These are phyloP conservation scores for Reinhardtius hippoglossoides DNA, from an alignment of 2,113 vertebrate genomes.

Conservation along the genomic window DNA sequence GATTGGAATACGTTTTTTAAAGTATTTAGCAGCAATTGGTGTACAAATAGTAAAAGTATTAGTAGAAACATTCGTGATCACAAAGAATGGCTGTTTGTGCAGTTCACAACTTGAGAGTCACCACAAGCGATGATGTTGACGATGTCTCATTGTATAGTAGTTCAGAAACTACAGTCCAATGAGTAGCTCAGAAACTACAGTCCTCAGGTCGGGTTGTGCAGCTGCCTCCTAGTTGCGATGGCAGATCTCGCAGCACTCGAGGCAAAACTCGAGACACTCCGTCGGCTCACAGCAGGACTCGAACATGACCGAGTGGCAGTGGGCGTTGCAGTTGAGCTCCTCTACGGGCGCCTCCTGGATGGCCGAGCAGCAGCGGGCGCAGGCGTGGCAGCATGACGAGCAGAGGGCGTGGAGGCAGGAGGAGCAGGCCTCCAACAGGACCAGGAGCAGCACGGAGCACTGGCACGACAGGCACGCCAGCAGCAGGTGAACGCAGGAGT, in stretches of 20 bases:
- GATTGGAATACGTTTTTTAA: background rate
- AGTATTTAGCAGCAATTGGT: background rate
- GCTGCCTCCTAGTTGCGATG: conserved; percentile 72
- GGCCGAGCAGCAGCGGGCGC: conserved; percentile 69
- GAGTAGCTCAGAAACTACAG: background rate
- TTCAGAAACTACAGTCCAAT: background rate
- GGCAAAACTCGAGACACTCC: conserved; percentile 81
- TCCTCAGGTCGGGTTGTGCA: background rate
- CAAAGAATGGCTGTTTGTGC: background rate
- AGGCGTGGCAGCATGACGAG: conserved; percentile 76
- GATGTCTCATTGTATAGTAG: too few species aligned
- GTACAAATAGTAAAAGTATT: background rate
- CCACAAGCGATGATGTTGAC: too few species aligned
- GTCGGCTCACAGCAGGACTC: conserved; percentile 79
- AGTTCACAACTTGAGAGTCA: background rate
- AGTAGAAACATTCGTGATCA: background rate
- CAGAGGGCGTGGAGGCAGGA: conserved; percentile 54
- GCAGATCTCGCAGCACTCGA: conserved; percentile 75
- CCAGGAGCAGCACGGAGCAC: conserved; percentile 42
- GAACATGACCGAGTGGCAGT: conserved; percentile 81
- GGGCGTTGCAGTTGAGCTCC: conserved; percentile 79
- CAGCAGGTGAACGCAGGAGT: conserved; percentile 75
- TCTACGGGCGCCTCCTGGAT: conserved; percentile 64
- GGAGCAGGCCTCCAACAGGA: conserved; percentile 59
- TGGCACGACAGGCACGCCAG: conserved; percentile 75